Evolutionary conservation across 1,140 invertebrate species (phyloP), one percentile per base, ranked within the genome.

Genomic region (Aphis gossypii): DNA sequence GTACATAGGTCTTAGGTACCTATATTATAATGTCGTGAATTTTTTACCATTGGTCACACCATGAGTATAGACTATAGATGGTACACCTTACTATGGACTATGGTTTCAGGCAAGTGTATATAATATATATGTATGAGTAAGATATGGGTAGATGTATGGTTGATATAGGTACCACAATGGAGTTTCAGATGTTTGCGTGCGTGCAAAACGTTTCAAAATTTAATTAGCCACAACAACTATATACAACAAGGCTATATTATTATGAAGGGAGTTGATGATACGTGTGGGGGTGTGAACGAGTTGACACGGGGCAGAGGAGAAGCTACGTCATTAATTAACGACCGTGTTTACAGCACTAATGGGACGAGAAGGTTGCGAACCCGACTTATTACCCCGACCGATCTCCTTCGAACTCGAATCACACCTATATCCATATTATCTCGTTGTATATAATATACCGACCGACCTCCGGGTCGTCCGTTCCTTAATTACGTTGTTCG

Each of bases 221-320:
- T 23, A 83, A 83, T 83, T 41, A 83, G 82, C 82, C 82, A 25
- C 82, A 83, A 83, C 82, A n/a, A 76, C 60, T 76, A 60, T 60
- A n/a, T 76, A 76, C 60, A n/a, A 76, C 18, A n/a, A 76, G 4
- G 60, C 14, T 6, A n/a, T 30, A 76, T 76, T 30, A 76, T 76
- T 76, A 76, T 76, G 60, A 76, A 76, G 60, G 14, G 60, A 76
- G 60, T 18, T 76, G 60, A 35, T 76, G 60, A 76, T n/a, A 76
- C 60, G n/a, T 76, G 4, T n/a, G 60, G 60, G 30, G 60, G 60
- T n/a, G 30, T n/a, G 60, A 76, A n/a, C 14, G n/a, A 6, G 35
- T 83, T 41, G 35, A 83, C 21, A 21, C 38, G 38, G 21, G 21
- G 7, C 20, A 23, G 8, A 35, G 38, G 38, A 23, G 82, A 83